These are phyloP conservation scores for Caenorhabditis uteleia DNA, from an alignment of 2,888 invertebrate species.

Conservation along the genomic window DNA sequence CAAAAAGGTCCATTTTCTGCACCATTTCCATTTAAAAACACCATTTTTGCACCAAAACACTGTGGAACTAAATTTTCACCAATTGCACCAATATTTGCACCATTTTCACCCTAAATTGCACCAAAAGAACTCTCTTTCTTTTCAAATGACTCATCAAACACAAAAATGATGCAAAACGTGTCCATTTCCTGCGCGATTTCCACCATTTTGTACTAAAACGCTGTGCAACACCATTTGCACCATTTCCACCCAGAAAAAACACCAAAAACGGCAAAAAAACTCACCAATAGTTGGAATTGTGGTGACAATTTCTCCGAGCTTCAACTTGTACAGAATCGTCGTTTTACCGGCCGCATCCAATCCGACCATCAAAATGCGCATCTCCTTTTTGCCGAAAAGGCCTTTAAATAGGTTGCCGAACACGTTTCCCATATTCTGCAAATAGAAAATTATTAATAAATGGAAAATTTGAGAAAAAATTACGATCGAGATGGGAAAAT, in stretches of 20 bases:
- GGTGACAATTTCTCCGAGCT: slow-evolving; percentile 99
- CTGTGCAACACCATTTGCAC: too few species aligned
- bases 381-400: slow-evolving; percentile 99
- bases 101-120: too few species aligned
- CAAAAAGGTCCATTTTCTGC: too few species aligned
- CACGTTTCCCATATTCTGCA: slow-evolving; percentile 62
- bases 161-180: neutral
- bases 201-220: neutral
- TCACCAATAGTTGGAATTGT: slow-evolving; percentile 99
- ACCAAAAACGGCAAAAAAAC: slow-evolving; percentile 65
- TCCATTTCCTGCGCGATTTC: neutral
- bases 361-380: slow-evolving; percentile 77
- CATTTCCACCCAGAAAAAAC: too few species aligned
- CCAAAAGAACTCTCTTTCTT: too few species aligned
- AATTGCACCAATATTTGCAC: too few species aligned
- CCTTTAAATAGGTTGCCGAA: slow-evolving; percentile 83
- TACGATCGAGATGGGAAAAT: slow-evolving; percentile 6
- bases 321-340: slow-evolving; percentile 98
- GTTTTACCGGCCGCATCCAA: slow-evolving; percentile 98
- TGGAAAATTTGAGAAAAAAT: neutral
- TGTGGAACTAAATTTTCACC: too few species aligned
- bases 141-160: neutral
- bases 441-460: neutral
- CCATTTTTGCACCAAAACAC: too few species aligned
- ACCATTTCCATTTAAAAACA: too few species aligned